These are phyloP conservation scores for Avahi laniger DNA, from an alignment of 2,797 vertebrate species.

Conservation along the genomic window DNA sequence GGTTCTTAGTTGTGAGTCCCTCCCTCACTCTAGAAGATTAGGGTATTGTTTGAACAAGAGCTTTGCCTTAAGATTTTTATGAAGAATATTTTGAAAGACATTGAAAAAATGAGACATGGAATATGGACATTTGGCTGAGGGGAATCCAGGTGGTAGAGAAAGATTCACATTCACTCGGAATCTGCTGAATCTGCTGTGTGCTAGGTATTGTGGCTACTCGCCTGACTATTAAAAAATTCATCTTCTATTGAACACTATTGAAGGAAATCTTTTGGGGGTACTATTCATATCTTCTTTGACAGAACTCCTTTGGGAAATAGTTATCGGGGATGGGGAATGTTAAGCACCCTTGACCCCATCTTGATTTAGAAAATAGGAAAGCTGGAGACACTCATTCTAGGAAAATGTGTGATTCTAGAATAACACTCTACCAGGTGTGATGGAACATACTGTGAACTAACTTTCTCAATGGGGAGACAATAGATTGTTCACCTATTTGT, in stretches of 20 bases:
- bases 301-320: background rate
- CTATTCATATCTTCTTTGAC: background rate
- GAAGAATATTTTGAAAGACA: conserved; percentile 32
- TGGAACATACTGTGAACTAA: background rate
- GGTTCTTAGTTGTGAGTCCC: background rate
- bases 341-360: background rate
- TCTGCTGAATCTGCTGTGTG: background rate
- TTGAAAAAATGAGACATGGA: background rate
- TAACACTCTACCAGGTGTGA: background rate
- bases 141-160: background rate
- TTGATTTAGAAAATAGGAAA: background rate
- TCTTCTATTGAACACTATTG: background rate
- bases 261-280: background rate
- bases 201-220: fast-evolving
- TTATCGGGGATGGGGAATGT: background rate
- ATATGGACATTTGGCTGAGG: background rate
- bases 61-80: conserved; percentile 23
- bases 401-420: background rate
- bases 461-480: background rate
- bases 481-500: background rate
- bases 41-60: conserved; percentile 21
- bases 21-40: conserved; percentile 1
- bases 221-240: background rate
- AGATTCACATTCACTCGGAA: background rate
- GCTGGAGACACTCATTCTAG: background rate